Evolutionary conservation across 2,797 vertebrate species (phyloP).

Genomic region (Centropyge bicolor): DNA sequence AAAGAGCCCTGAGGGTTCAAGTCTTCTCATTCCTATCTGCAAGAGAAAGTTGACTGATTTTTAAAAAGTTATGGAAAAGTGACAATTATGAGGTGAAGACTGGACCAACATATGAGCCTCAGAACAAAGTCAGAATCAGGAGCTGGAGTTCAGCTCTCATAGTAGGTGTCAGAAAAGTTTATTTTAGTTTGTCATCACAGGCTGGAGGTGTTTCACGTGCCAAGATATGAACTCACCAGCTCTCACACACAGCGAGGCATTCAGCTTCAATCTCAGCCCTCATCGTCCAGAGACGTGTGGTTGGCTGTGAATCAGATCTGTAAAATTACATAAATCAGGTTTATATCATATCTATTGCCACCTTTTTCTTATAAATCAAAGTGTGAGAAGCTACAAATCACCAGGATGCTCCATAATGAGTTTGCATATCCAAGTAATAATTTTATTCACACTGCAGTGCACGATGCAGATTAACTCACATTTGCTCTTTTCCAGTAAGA

Average conservation of each 20-base stretch:
- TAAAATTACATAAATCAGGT: no score
- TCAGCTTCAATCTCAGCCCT: not conserved
- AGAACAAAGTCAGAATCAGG: slow-evolving; percentile 71
- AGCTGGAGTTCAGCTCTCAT: slow-evolving; percentile 60
- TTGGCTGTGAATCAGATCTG: no score
- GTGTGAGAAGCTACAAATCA: no score
- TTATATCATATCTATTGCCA: no score
- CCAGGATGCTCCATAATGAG: not conserved
- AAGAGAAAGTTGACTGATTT: not conserved
- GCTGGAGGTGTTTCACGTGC: not conserved
- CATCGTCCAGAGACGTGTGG: not conserved
- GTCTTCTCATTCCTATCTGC: not conserved
- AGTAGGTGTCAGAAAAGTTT: slow-evolving; percentile 70
- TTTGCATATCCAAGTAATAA: no score
- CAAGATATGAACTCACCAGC: not conserved
- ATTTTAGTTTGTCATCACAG: slow-evolving; percentile 43
- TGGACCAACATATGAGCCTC: slow-evolving; percentile 25
- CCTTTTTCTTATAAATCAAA: not conserved
- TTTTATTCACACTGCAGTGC: not conserved
- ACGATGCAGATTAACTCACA: slow-evolving; percentile 7
- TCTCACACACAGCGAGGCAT: not conserved
- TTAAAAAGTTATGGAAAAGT: not conserved
- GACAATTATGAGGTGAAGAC: not conserved
- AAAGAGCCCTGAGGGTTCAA: no score
- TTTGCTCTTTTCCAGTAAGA: not conserved